These are phyloP conservation scores for Heliconius eleuchia DNA, from an alignment of 1,140 invertebrate genomes.

Conservation along the genomic window DNA sequence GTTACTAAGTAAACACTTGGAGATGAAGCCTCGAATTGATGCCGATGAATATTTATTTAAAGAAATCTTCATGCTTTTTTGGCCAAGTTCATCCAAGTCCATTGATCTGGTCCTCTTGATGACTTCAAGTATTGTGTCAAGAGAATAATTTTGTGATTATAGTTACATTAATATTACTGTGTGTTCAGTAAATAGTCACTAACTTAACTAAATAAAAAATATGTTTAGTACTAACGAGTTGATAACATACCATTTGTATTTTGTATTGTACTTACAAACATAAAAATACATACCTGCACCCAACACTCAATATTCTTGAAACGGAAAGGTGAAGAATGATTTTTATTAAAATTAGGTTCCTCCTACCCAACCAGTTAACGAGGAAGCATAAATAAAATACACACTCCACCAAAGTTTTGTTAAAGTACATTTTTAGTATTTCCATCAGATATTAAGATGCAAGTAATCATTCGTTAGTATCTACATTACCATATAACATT, in stretches of 20 bases:
- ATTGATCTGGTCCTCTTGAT: slow-evolving; percentile 60
- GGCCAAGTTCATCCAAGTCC: slow-evolving; percentile 66
- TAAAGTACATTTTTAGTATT: background rate
- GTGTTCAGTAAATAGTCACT: slow-evolving; percentile 35
- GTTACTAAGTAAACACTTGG: slow-evolving; percentile 78
- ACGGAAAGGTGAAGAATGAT: too few relatives aligned
- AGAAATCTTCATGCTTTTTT: slow-evolving; percentile 74
- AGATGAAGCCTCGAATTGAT: slow-evolving; percentile 73
- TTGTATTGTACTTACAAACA: too few relatives aligned
- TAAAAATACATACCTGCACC: too few relatives aligned
- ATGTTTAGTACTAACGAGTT: background rate
- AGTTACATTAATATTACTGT: slow-evolving; percentile 42
- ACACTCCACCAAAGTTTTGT: background rate
- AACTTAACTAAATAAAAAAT: slow-evolving; percentile 15
- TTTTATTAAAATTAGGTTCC: too few relatives aligned
- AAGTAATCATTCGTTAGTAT: background rate
- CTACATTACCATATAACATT: slow-evolving; percentile 11
- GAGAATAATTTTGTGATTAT: slow-evolving; percentile 46
- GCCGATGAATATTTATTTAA: slow-evolving; percentile 75
- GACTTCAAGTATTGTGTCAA: slow-evolving; percentile 61
- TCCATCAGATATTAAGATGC: background rate
- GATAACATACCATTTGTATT: background rate
- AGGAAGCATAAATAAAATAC: background rate
- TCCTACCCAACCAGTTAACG: too few relatives aligned
- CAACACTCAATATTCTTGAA: too few relatives aligned